These are phyloP conservation scores for Mycteria americana DNA, from an alignment of 2,797 vertebrate species.

Conservation along the genomic window DNA sequence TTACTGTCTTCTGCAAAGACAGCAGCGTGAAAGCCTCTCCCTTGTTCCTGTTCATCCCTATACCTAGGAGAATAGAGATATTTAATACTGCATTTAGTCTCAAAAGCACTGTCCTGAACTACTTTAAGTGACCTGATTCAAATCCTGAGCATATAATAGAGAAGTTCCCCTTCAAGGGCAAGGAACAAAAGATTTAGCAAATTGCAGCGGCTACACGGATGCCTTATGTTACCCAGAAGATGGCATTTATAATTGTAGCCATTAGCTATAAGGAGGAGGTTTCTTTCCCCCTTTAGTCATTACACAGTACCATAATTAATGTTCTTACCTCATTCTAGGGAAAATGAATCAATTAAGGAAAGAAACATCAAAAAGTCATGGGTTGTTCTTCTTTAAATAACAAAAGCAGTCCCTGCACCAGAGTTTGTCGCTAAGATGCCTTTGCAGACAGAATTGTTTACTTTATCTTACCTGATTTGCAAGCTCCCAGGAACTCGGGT, in stretches of 20 bases:
- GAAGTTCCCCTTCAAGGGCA: constrained; percentile 50
- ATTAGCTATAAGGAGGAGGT: constrained; percentile 1
- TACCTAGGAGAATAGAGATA: constrained; percentile 42
- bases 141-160: constrained; percentile 38
- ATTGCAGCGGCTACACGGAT: not conserved
- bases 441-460: not conserved
- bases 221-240: constrained; percentile 18
- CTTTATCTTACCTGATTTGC: not conserved
- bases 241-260: constrained; percentile 44
- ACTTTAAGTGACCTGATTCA: constrained; percentile 50
- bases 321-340: constrained; percentile 27
- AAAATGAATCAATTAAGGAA: constrained; percentile 48
- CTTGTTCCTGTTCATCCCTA: constrained; percentile 14
- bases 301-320: constrained; percentile 35
- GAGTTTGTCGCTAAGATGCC: not conserved
- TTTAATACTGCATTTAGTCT: constrained; percentile 45
- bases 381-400: not conserved
- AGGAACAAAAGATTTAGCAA: constrained; percentile 37
- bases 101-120: constrained; percentile 53
- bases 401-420: not conserved
- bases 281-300: constrained; percentile 39
- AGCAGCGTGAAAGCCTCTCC: constrained; percentile 5
- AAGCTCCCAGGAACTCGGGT: not conserved
- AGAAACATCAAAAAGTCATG: constrained; percentile 33
- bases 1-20: not conserved